Evolutionary conservation across 1,140 invertebrate species (phyloP).

Genomic region (Thaumetopoea pityocampa): DNA sequence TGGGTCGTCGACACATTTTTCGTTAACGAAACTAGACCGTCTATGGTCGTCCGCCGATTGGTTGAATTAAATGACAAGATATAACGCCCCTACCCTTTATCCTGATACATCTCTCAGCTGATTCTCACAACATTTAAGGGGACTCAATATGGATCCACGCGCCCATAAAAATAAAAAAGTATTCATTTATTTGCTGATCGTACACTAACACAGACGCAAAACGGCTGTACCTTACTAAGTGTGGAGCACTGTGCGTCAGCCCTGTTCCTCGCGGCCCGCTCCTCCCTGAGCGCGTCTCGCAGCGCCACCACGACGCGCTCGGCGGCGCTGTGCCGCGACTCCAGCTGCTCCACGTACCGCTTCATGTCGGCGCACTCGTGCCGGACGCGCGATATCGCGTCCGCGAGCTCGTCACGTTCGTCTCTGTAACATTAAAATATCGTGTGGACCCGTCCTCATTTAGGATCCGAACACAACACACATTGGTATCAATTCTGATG

Average conservation of each 20-base stretch:
- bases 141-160: too few species aligned
- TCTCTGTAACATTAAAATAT: constrained; percentile 31
- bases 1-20: too few species aligned
- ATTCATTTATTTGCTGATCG: constrained; percentile 3
- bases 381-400: constrained; percentile 26
- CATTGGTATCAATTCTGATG: too few species aligned
- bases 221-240: constrained; percentile 36
- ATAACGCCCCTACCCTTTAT: too few species aligned
- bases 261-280: constrained; percentile 36
- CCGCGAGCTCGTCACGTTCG: constrained; percentile 46
- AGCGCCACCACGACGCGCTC: constrained; percentile 43
- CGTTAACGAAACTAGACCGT: too few species aligned
- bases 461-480: too few species aligned
- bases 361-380: constrained; percentile 38
- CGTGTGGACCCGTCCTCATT: too few species aligned
- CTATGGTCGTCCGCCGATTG: too few species aligned
- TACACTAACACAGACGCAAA: too few species aligned
- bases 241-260: constrained; percentile 32
- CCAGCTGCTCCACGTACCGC: constrained; percentile 30
- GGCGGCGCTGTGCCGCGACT: constrained; percentile 26
- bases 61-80: too few species aligned
- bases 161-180: background rate
- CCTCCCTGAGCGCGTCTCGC: constrained; percentile 48
- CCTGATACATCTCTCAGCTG: too few species aligned
- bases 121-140: too few species aligned